A percentile compares a stretch with the other conserved stretches of the same genome.
These are phyloP conservation scores for Ennomos quercinarius DNA, from an alignment of 2,888 invertebrate genomes.

Conservation along the genomic window DNA sequence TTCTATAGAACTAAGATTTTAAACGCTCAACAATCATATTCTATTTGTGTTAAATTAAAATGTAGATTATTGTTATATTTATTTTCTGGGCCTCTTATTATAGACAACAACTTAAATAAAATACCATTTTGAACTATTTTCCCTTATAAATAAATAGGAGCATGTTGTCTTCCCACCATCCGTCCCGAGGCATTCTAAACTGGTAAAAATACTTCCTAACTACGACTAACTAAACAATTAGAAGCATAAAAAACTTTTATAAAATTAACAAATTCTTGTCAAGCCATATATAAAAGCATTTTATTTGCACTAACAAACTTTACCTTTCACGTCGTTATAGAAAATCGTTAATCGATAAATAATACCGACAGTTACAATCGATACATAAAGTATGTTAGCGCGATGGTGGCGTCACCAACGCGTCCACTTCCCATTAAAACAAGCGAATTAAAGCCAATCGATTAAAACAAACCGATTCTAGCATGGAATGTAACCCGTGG, in stretches of 20 bases:
- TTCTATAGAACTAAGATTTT: no score
- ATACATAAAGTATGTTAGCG: constrained; percentile 28
- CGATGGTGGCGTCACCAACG: constrained; percentile 31
- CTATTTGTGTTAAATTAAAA: no score
- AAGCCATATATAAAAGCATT: constrained; percentile 50
- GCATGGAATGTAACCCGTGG: constrained; percentile 43
- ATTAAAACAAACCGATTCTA: constrained; percentile 26
- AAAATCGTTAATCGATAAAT: constrained; percentile 26
- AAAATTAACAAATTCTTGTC: constrained; percentile 33
- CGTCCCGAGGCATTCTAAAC: constrained; percentile 3
- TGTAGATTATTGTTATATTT: no score
- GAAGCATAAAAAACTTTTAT: constrained; percentile 15
- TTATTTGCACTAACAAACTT: constrained; percentile 26
- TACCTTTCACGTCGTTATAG: constrained; percentile 18
- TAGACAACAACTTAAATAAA: constrained; percentile 9
- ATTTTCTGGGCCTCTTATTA: no score
- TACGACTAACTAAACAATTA: constrained; percentile 14
- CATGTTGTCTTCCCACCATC: not conserved
- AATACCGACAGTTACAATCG: constrained; percentile 12
- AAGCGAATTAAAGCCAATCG: constrained; percentile 38
- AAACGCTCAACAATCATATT: no score
- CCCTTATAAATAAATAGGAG: constrained; percentile 10
- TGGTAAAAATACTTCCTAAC: constrained; percentile 3
- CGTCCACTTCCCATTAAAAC: constrained; percentile 33
- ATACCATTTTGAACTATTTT: constrained; percentile 29